Evolutionary conservation across 2,888 invertebrate genomes (phyloP).

Genomic region (Latrodectus elegans): DNA sequence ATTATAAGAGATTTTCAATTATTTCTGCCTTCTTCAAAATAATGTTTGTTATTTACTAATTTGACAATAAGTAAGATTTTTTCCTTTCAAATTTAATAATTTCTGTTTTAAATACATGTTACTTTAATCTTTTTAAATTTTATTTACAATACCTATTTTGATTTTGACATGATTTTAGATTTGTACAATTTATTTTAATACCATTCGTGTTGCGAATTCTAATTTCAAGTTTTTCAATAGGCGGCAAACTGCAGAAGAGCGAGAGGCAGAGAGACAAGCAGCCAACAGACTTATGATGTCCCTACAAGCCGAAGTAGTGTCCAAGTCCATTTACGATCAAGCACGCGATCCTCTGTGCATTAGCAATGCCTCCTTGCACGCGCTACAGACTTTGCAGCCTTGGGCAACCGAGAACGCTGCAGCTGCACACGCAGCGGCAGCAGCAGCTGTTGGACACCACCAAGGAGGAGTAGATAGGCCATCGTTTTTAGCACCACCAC

Average conservation of each 20-base stretch:
- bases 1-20: no score
- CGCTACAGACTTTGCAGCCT: slow-evolving; percentile 89
- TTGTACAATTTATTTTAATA: no score
- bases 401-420: slow-evolving; percentile 78
- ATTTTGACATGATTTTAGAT: no score
- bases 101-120: no score
- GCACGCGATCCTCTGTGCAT: slow-evolving; percentile 75
- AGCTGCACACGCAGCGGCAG: slow-evolving; percentile 69
- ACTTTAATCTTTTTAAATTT: no score
- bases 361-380: slow-evolving; percentile 81
- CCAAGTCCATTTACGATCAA: slow-evolving; percentile 71
- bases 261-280: slow-evolving; percentile 98
- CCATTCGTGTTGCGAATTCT: no score
- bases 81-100: no score
- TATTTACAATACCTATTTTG: no score
- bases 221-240: slow-evolving; percentile 78
- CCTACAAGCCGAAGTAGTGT: slow-evolving; percentile 95
- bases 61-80: no score
- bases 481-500: slow-evolving; percentile 66
- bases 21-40: no score
- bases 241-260: slow-evolving; percentile 97
- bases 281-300: slow-evolving; percentile 97
- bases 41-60: no score
- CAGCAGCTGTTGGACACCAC: slow-evolving; percentile 58
- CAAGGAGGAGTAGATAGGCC: slow-evolving; percentile 58